phyloP scores from a whole-genome alignment of 2,113 vertebrate species.

The Callorhinus ursinus region DNA sequence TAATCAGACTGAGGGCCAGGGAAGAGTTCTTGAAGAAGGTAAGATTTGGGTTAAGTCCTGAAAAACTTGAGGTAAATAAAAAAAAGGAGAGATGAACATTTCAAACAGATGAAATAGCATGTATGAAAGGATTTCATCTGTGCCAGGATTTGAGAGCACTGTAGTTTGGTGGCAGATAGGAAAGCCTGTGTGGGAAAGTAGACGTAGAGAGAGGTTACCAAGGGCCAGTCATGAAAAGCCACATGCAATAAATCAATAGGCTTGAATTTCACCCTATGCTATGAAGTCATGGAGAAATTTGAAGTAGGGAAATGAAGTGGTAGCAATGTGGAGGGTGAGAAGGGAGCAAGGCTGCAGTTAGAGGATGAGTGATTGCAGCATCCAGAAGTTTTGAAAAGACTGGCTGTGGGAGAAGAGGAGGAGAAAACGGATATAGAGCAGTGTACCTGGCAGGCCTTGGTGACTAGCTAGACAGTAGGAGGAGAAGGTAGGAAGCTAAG shows the following conservation, averaged over 20 bases:
- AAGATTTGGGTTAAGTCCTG: background rate
- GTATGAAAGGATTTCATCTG: background rate
- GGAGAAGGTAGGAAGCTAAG: background rate
- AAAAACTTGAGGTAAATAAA: background rate
- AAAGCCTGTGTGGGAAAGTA: background rate
- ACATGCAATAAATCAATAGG: background rate
- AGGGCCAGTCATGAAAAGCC: background rate
- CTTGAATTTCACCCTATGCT: background rate
- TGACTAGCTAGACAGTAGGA: background rate
- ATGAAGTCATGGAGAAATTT: background rate
- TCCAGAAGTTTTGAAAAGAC: background rate
- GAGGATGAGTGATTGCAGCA: background rate
- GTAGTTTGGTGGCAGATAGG: background rate
- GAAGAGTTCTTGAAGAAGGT: background rate
- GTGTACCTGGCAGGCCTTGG: background rate
- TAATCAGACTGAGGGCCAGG: background rate
- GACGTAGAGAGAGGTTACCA: background rate
- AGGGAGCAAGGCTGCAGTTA: background rate
- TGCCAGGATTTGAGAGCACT: background rate
- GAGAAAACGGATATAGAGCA: background rate
- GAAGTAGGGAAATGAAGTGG: background rate
- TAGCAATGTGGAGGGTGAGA: rapidly evolving
- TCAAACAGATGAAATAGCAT: background rate
- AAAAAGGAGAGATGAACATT: background rate
- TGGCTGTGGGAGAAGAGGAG: background rate